phyloP scores from a whole-genome alignment of 2,113 vertebrate species.

The Pontoporia blainvillei region DNA sequence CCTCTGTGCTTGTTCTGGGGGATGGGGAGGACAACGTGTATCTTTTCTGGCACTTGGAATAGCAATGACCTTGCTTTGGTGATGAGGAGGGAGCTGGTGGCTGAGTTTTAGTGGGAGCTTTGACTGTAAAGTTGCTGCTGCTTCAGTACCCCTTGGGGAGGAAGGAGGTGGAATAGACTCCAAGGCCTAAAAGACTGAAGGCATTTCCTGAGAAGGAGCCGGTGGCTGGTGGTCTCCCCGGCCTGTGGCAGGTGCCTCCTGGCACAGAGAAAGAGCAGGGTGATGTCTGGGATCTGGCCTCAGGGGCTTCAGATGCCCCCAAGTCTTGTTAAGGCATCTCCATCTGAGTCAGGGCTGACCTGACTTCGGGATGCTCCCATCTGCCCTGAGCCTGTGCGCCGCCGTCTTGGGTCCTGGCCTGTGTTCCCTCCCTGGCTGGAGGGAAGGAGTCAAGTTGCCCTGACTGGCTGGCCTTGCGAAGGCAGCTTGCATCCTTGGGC shows the following conservation, averaged over 20 bases:
- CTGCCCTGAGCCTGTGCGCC: background rate
- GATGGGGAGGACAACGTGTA: fast-evolving
- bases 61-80: background rate
- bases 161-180: background rate
- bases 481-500: background rate
- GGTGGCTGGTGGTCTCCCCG: background rate
- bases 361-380: background rate
- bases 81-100: background rate
- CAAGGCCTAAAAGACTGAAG: background rate
- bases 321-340: background rate
- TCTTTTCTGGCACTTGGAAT: background rate
- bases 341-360: background rate
- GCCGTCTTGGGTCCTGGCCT: background rate
- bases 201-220: background rate
- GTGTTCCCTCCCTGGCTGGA: too few species aligned
- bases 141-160: background rate
- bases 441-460: background rate
- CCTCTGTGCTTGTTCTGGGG: background rate
- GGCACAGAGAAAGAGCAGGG: background rate
- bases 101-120: background rate
- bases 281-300: too few species aligned
- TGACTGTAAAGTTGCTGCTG: background rate
- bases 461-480: background rate
- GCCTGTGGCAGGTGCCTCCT: background rate
- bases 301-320: background rate